A percentile compares a stretch with the other conserved stretches of the same genome.
phyloP scores from a whole-genome alignment of 2,797 vertebrate species.

The Scleropages formosus region DNA sequence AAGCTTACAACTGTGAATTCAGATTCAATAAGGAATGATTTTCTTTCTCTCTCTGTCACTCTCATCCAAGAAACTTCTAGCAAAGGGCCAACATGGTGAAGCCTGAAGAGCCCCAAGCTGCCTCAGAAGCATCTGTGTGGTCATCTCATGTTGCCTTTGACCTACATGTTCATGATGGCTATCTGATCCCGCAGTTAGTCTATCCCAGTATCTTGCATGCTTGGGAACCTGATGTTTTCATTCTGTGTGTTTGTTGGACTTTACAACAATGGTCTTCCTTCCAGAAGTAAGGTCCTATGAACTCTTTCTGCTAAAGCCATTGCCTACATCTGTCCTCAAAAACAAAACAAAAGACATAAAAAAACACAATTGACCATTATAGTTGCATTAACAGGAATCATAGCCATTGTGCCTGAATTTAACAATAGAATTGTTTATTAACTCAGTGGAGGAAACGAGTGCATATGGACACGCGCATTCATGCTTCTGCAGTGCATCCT shows the following conservation, averaged over 20 bases:
- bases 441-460: background rate
- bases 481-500: background rate
- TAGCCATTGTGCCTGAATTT: constrained; percentile 18
- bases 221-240: background rate
- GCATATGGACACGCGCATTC: background rate
- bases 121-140: no score
- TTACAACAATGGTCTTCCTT: constrained; percentile 27
- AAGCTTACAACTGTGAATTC: no score
- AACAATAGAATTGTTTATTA: constrained; percentile 24
- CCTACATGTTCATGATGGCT: no score
- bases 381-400: background rate
- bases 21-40: no score
- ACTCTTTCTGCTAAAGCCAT: no score
- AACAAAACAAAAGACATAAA: no score
- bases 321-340: background rate
- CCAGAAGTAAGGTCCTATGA: background rate
- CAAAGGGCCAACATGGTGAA: no score
- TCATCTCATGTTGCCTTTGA: no score
- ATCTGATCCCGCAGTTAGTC: background rate
- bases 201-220: background rate
- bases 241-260: background rate
- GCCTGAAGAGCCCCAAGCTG: no score
- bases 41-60: no score
- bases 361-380: background rate
- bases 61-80: no score